Evolutionary conservation across 2,113 vertebrate genomes (phyloP), one percentile per base, ranked within the genome.

Genomic region (Gasterosteus nipponicus): DNA sequence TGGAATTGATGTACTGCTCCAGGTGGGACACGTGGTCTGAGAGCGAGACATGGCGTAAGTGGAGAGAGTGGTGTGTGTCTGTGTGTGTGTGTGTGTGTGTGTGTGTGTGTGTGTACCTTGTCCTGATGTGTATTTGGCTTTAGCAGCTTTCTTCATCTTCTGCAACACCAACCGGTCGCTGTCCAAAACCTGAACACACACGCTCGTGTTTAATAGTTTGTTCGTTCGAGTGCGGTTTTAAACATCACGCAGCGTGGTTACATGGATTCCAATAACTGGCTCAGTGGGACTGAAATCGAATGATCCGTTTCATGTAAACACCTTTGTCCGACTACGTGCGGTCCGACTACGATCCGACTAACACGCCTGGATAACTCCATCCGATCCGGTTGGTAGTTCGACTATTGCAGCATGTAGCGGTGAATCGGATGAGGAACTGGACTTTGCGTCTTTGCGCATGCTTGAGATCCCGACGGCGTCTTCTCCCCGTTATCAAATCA

Each of bases 91-190:
- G 26, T 57, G 57, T n/a, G 22, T 44, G 38, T 42, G 39, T 9
- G 39, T 26, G 38, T n/a, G 42, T 33, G 8, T 41, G 38, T 53
- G 51, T 38, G 16, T 73, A 92, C 91, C 91, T 89, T 92, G 89
- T 69, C 91, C 91, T 77, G 91, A 82, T 26, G 81, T 46, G 51
- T 87, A 92, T 76, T 92, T 92, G 78, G 91, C 83, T 85, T 92
- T 92, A 10, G 91, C 87, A 49, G 91, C 89, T 89, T 92, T 92
- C 70, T 89, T 92, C 91, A 92, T 92, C 80, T 92, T 92, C 78
- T 90, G 89, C 72, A 92, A 31, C 61, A 92, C 80, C 80, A 91
- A 58, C 10, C 89, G 81, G 69, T 91, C 91, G 5, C 91, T 89
- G 74, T 89, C 91, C 72, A 92, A 54, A 82, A 64, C 85, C 90